Evolutionary conservation across 2,888 invertebrate genomes (phyloP).

Genomic region (Drosophila barbarae): DNA sequence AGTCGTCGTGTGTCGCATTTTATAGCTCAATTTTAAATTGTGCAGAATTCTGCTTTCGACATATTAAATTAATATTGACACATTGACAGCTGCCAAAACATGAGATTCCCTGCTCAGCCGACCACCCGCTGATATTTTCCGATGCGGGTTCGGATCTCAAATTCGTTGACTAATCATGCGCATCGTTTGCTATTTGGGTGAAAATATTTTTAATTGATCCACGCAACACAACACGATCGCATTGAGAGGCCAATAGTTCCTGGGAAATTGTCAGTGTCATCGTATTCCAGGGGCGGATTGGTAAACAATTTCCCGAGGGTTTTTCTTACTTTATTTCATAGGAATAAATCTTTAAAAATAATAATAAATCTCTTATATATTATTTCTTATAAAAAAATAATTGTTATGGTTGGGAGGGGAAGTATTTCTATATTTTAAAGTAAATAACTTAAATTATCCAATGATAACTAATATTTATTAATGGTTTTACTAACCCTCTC

Average conservation of each 20-base stretch:
- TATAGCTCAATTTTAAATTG: conserved; percentile 69
- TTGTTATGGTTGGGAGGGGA: neutral
- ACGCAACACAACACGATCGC: conserved; percentile 43
- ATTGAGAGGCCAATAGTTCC: conserved; percentile 43
- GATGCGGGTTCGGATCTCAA: conserved; percentile 55
- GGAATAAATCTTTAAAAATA: neutral
- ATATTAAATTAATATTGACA: conserved; percentile 75
- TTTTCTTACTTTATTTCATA: neutral
- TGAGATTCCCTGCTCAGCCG: conserved; percentile 27
- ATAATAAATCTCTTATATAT: neutral
- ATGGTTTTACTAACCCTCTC: too few relatives aligned
- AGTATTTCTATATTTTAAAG: too few relatives aligned
- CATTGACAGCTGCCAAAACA: conserved; percentile 73
- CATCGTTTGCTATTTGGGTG: conserved; percentile 63
- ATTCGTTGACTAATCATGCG: conserved; percentile 69
- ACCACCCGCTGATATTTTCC: conserved; percentile 50
- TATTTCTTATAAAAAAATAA: too few relatives aligned
- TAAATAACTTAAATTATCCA: neutral
- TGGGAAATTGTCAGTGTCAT: conserved; percentile 63
- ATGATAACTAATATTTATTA: neutral
- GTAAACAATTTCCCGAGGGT: neutral
- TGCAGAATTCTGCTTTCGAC: conserved; percentile 64
- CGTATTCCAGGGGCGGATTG: conserved; percentile 5
- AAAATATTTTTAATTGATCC: conserved; percentile 63
- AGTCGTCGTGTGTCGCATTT: conserved; percentile 38